These are phyloP conservation scores for Catharus bicknelli DNA, from an alignment of 2,113 vertebrate genomes.

Conservation along the genomic window DNA sequence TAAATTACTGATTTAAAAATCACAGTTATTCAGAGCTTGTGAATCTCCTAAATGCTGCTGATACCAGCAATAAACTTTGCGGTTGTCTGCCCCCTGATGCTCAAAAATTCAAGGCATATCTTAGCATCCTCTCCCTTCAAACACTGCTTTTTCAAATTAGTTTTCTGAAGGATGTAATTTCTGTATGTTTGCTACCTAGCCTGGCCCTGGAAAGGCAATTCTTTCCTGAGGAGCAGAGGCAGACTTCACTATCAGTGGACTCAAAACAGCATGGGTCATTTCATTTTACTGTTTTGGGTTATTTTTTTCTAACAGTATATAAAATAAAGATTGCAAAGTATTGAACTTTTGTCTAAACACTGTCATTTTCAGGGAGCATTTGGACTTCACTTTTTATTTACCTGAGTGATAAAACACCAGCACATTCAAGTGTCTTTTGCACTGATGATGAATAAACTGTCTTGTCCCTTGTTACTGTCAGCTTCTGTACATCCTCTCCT, in stretches of 20 bases:
- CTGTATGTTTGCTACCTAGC: background rate
- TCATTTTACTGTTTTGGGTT: background rate
- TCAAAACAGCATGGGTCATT: background rate
- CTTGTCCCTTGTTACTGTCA: background rate
- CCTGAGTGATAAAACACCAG: background rate
- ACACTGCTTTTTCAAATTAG: background rate
- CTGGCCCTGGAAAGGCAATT: background rate
- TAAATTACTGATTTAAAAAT: background rate
- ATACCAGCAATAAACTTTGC: background rate
- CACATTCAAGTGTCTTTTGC: background rate
- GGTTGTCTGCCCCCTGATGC: background rate
- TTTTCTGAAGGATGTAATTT: background rate
- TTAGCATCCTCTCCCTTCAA: background rate
- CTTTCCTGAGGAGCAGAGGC: background rate
- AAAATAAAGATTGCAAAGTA: background rate
- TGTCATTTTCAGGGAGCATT: background rate
- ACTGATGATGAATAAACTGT: background rate
- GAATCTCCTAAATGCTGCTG: background rate
- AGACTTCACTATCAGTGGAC: background rate
- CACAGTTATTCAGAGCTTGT: background rate
- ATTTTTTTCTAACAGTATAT: background rate
- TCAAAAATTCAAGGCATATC: background rate
- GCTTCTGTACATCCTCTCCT: background rate
- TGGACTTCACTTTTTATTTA: background rate
- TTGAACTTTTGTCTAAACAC: background rate